Evolutionary conservation across 2,113 vertebrate species (phyloP), one percentile per base, ranked within the genome.

Genomic region (Mustela lutreola): DNA sequence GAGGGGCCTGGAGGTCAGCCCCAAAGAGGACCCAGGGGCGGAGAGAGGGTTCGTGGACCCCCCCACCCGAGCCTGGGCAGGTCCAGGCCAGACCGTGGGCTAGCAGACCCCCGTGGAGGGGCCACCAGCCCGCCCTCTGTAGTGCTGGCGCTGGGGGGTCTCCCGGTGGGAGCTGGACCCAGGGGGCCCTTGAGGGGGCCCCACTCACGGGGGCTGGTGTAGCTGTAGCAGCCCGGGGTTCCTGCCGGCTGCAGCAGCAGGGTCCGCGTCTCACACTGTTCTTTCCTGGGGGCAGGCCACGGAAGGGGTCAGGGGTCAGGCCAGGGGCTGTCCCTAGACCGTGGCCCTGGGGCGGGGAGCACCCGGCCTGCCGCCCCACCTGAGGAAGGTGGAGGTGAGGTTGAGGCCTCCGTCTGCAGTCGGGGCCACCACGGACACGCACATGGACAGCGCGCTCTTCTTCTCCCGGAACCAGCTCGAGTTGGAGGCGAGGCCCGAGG

Each of bases 401-500:
- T 99, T 98, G 71, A 99, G 94, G 97, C 99, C 98, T 2, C 99
- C 99, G 0, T 97, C 99, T 0, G 39, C 62, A 0, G 98, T 98
- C 5, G 97, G 15, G 0, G 83, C 79, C 7, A 99, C 31, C 16
- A 95, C 19, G 0, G 98, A 98, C 45, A 91, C 98, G 91, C 99
- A 99, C 98, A 99, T 98, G 98, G 98, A 99, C 99, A 99, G 95
- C 12, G 48, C 5, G 0, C 58, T 73, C 95, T 75, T 89, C 89
- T 95, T 98, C 91, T 98, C 99, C 75, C 98, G 96, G 98, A 99
- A 93, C 98, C 98, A 98, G 83, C 86, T 97, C 11, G 96, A 98
- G 48, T 99, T 99, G 97, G 99, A 99, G 93, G 99, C 99, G 89
- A 99, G 97, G 62, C 99, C 99, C 0, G 98, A 73, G 71, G 98